Conservation (phyloP, 2,888 invertebrate species). For the Campoplex capitator region DNA sequence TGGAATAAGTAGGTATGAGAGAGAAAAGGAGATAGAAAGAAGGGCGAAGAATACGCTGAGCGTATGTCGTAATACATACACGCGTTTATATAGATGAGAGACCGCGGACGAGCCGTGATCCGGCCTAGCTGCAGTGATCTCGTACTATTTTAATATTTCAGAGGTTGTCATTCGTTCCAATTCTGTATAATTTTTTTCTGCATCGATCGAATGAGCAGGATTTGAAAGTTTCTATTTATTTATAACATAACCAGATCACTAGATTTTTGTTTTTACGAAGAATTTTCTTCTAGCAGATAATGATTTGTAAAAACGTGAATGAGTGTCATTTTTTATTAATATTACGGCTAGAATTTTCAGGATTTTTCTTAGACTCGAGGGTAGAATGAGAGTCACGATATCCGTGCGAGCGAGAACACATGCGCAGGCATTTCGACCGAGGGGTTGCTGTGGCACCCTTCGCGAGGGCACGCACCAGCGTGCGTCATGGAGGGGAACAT, state of each 20-base stretch:
- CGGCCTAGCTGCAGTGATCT: slow-evolving; percentile 78
- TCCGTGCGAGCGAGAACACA: slow-evolving; percentile 57
- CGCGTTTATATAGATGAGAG: slow-evolving; percentile 56
- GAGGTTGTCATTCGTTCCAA: slow-evolving; percentile 76
- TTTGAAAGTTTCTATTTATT: background rate
- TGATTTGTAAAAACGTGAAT: background rate
- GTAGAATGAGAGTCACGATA: slow-evolving; percentile 68
- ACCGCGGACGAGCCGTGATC: slow-evolving; percentile 73
- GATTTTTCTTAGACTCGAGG: slow-evolving; percentile 37
- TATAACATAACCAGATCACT: background rate
- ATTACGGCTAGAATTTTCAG: slow-evolving; percentile 9
- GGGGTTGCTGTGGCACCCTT: slow-evolving; percentile 80
- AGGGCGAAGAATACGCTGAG: slow-evolving; percentile 61
- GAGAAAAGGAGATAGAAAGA: slow-evolving; percentile 23
- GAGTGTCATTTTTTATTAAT: slow-evolving; percentile 13
- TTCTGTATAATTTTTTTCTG: too few species aligned
- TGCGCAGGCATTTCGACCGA: slow-evolving; percentile 66
- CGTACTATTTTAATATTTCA: slow-evolving; percentile 69
- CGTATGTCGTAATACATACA: slow-evolving; percentile 71
- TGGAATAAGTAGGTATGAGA: slow-evolving; percentile 59
- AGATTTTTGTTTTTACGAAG: background rate
- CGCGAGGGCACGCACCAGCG: slow-evolving; percentile 77
- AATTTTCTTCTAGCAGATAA: background rate
- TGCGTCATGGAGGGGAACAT: slow-evolving; percentile 68
- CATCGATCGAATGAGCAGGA: background rate